Percentiles rank a stretch among this genome's conserved stretches.
These are phyloP conservation scores for Oreonectes daqikongensis DNA, from an alignment of 2,797 vertebrate species.

Conservation along the genomic window DNA sequence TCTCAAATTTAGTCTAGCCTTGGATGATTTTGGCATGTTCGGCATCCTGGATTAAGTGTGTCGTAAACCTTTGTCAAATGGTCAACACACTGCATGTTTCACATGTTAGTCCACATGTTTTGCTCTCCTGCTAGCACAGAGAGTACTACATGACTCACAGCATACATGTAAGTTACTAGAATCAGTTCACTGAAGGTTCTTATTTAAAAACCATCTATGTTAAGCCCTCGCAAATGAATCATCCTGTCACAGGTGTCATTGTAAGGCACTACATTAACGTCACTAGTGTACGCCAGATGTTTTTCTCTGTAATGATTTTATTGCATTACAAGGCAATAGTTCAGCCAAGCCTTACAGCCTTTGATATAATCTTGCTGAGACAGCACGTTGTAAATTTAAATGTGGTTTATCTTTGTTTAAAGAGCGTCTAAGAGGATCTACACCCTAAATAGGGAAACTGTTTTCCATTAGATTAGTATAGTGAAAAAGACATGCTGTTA, in stretches of 20 bases:
- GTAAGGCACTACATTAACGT: not conserved
- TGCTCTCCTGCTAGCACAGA: not conserved
- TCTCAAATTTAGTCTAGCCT: not conserved
- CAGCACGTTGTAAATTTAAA: slow-evolving; percentile 52
- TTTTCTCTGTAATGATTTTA: not conserved
- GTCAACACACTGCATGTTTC: not conserved
- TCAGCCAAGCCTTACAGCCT: slow-evolving; percentile 25
- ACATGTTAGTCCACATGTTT: not conserved
- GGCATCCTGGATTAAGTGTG: not conserved
- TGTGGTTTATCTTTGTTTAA: slow-evolving; percentile 57
- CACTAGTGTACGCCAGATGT: not conserved
- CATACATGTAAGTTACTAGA: not conserved
- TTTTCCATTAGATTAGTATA: slow-evolving; percentile 65
- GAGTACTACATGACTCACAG: not conserved
- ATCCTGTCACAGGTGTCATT: not conserved
- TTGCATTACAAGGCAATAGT: slow-evolving; percentile 14
- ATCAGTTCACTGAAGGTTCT: not conserved
- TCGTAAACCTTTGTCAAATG: not conserved
- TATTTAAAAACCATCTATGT: slow-evolving; percentile 24
- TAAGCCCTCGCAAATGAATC: not conserved
- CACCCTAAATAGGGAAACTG: slow-evolving; percentile 57
- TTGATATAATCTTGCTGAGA: slow-evolving; percentile 57
- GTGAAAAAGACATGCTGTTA: slow-evolving; percentile 48
- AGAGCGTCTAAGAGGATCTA: slow-evolving; percentile 73
- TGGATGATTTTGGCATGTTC: not conserved